Evolutionary conservation across 64 coral and sea anemone genomes (phyloP).

Genomic region (Stichodactyla mertensii): DNA sequence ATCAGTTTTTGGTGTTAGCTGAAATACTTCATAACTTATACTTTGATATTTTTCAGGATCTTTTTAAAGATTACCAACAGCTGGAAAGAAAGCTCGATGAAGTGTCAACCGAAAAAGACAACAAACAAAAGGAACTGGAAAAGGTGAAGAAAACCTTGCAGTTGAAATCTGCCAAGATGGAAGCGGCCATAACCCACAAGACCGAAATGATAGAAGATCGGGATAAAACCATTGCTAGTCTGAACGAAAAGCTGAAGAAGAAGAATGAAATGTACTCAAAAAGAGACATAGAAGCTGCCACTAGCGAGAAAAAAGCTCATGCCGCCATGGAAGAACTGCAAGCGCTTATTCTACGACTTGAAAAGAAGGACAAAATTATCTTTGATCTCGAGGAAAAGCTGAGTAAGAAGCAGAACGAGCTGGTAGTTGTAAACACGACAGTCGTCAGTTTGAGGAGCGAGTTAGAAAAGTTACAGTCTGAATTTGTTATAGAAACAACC

Average conservation of each 20-base stretch:
- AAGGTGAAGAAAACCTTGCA: slow-evolving; percentile 12
- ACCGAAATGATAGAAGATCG: neutral
- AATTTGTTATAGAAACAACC: neutral
- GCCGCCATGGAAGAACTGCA: slow-evolving; percentile 9
- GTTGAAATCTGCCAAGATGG: slow-evolving; percentile 9
- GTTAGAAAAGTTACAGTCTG: neutral
- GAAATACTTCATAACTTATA: neutral
- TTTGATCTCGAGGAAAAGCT: slow-evolving; percentile 37
- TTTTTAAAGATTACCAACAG: slow-evolving; percentile 15
- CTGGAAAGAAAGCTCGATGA: neutral
- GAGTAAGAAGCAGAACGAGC: slow-evolving; percentile 12
- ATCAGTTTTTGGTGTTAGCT: neutral
- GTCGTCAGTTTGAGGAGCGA: neutral
- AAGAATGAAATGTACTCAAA: neutral
- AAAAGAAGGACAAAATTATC: slow-evolving; percentile 30
- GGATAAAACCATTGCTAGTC: neutral
- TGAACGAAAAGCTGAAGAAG: slow-evolving; percentile 8
- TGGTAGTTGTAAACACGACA: neutral
- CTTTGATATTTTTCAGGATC: neutral
- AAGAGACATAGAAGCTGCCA: neutral
- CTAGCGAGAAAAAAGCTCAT: slow-evolving; percentile 19
- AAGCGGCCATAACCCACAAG: neutral
- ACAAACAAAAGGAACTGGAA: neutral
- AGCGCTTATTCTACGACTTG: neutral
- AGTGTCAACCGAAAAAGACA: neutral